A percentile compares a stretch with the other conserved stretches of the same genome.
phyloP scores from a whole-genome alignment of 92 coral and sea anemone genomes.

The Heliopora coerulea region DNA sequence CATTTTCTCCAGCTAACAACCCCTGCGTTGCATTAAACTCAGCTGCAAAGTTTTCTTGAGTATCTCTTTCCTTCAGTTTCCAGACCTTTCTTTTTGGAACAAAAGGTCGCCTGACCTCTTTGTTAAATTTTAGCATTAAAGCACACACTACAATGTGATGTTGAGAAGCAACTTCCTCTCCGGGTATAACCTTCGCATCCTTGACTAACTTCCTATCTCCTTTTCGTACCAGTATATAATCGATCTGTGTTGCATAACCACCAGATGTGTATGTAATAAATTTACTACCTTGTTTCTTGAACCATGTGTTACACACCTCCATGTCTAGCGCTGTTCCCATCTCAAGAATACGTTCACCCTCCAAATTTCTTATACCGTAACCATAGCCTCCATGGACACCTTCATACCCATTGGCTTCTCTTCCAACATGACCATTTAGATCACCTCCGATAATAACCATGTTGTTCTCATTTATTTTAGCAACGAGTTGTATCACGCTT shows the following conservation, averaged over 20 bases:
- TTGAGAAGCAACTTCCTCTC: conserved; percentile 42
- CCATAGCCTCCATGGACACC: conserved; percentile 47
- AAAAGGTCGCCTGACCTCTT: not conserved
- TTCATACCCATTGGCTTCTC: conserved; percentile 24
- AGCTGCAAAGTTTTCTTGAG: not conserved
- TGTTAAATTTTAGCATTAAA: not conserved
- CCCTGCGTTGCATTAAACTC: conserved; percentile 2
- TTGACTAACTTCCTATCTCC: conserved; percentile 5
- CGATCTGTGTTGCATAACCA: conserved; percentile 21
- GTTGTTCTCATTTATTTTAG: conserved; percentile 18
- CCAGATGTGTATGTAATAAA: conserved; percentile 41
- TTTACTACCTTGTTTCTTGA: conserved; percentile 1
- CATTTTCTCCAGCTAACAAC: not conserved
- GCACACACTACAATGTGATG: conserved; percentile 38
- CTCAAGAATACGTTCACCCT: conserved; percentile 38
- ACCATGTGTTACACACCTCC: conserved; percentile 39
- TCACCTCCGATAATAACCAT: conserved; percentile 19
- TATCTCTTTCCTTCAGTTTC: conserved; percentile 40
- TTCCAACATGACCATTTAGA: conserved; percentile 43
- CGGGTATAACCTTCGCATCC: conserved; percentile 28
- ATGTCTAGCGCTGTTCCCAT: not conserved
- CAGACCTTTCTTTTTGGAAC: conserved; percentile 25
- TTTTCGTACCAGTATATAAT: conserved; percentile 23
- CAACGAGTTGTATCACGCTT: conserved; percentile 4
- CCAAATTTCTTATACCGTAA: conserved; percentile 30